phyloP scores from a whole-genome alignment of 53 echinoderm and acorn worm genomes.

The Crossaster papposus region DNA sequence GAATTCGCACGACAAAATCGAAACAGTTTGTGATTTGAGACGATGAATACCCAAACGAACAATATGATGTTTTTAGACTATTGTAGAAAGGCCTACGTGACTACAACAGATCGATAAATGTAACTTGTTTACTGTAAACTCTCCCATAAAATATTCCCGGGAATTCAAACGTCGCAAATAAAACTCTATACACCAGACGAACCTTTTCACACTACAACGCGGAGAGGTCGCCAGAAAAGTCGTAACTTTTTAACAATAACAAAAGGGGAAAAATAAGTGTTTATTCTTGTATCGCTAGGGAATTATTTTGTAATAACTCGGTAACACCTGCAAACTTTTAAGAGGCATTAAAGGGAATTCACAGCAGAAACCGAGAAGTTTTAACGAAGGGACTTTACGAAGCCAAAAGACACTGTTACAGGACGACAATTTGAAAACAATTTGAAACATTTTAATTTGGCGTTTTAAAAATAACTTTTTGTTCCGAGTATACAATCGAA shows the following conservation, averaged over 20 bases:
- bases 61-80: neutral
- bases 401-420: no score
- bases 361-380: neutral
- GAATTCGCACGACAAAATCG: no score
- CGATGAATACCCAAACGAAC: no score
- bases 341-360: neutral
- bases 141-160: conserved; percentile 3
- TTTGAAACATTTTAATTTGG: no score
- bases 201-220: neutral
- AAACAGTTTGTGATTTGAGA: no score
- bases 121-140: conserved; percentile 10
- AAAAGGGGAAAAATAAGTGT: neutral
- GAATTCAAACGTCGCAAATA: conserved; percentile 11
- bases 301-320: neutral
- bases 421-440: neutral
- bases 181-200: neutral
- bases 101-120: conserved; percentile 8
- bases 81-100: neutral
- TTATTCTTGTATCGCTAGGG: neutral
- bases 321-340: neutral
- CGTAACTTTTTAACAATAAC: neutral
- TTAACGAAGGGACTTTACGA: neutral
- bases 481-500: neutral
- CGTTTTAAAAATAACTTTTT: no score
- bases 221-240: neutral